Base-by-base conservation (phyloP, 1,140 invertebrate genomes). In the Octopus sinensis region DNA sequence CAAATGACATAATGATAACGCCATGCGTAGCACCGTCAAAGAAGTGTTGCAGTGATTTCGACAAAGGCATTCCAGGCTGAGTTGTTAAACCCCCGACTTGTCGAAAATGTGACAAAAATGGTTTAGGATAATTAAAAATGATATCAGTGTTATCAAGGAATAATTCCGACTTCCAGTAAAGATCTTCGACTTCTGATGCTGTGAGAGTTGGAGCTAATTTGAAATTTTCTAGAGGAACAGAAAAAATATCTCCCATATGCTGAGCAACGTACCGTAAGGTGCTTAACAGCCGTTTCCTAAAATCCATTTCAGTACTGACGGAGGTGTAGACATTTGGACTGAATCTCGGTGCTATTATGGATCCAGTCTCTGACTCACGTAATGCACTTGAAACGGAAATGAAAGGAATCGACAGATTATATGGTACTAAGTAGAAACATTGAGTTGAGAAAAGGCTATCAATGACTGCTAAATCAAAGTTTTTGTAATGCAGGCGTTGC, bases 1-100 rank as follows among this genome's bases (percentile, higher is more conserved):
- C 83, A 75, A 84, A 82, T 17, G 81, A 81, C 6, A 84, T 68
- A 12, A 82, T 30, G 10, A 84, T 79, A 30, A 83, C 80, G 5
- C 82, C 83, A 52, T 83, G 17, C 23, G n/a, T 56, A 6, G 79
- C 75, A 12, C 53, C 68, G 75, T 80, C 51, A 53, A 82, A 80
- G 52, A 82, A 83, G 13, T 68, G 73, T 56, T 81, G 5, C 12
- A 83, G 30, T 5, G 80, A 78, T 53, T 10, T 9, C 4, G 82
- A 79, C n/a, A 84, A 71, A 43, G 80, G 82, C 53, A 80, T 68
- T 52, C 80, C 54, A 30, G 80, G 84, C 10, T 53, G 54, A 54
- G 80, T 68, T 52, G 82, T 83, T 9, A 83, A 75, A 9, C 82
- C 82, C 7, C 82, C 84, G 13, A 83, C 81, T 51, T 73, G 75